Base-by-base conservation (phyloP, 2,888 invertebrate species). In the Andrena dorsata region DNA sequence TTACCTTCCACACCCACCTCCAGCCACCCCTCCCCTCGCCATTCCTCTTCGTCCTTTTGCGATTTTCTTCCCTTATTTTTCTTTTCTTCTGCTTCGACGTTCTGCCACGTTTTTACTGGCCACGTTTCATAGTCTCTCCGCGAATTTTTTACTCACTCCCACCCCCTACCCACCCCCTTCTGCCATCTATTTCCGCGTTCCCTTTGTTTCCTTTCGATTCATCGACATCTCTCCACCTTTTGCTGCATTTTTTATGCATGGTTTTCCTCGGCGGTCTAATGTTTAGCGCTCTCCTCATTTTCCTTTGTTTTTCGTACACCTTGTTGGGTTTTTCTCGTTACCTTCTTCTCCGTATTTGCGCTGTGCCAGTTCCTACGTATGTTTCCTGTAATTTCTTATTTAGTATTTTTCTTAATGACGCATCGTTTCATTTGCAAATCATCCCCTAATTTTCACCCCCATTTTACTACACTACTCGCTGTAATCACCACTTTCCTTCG, bases 51-150 rank as follows among this genome's bases (percentile, higher is more conserved):
- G 3, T 60, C 49, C 73, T 51, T 26, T 35, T 47, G 58, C 65
- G 23, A 73, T 77, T 77, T 60, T 65, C 73, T 73, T 65, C 56
- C 6, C 58, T 49, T 64, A 70, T 77, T 77, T 79, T 76, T 76
- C 79, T 64, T 76, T 63, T 20, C 32, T 70, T 58, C 63, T 64
- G 30, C 70, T 49, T 41, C 70, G 58, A 58, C 28, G 58, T 28
- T 20, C 16, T 28, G 41, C 56, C 41, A 20, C 64, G 49, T 77
- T 79, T 77, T 64, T 63, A n/a, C 61, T 70, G 49, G 56, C 70
- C 58, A n/a, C 64, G 58, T 77, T 78, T 47, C 76, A 47, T 66
- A 66, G 66, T 60, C 49, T 69, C 64, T 26, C 41, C 70, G 28
- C 23, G 70, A 64, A 77, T 77, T 76, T 79, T 79, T 78, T 78